phyloP scores from a whole-genome alignment of 2,113 vertebrate species.

The Anas platyrhynchos region DNA sequence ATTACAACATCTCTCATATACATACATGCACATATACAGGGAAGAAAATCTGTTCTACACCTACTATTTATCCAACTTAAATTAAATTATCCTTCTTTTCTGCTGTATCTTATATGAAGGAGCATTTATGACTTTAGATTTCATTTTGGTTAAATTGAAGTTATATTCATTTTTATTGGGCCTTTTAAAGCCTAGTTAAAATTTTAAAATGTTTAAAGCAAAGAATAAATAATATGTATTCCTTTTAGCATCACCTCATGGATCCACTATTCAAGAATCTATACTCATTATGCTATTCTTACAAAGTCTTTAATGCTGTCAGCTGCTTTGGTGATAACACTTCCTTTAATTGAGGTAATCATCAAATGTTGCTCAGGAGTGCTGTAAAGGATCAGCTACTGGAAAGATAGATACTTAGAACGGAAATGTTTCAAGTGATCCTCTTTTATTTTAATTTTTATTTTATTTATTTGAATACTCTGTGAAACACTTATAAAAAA shows the following conservation, averaged over 20 bases:
- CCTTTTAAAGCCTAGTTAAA: not conserved
- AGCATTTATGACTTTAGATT: not conserved
- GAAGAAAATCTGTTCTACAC: not conserved
- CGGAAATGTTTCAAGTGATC: not conserved
- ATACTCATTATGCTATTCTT: not conserved
- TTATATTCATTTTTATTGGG: not conserved
- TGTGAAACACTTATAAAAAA: not conserved
- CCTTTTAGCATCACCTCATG: not conserved
- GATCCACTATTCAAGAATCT: accelerated
- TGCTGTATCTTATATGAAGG: not conserved
- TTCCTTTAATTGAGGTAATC: not conserved
- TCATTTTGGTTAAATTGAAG: not conserved
- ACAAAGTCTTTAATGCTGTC: not conserved
- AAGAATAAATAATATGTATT: not conserved
- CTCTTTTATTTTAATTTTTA: not conserved
- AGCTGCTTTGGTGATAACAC: not conserved
- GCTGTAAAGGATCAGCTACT: not conserved
- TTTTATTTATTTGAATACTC: not conserved
- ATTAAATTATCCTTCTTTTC: not conserved
- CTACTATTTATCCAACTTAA: not conserved
- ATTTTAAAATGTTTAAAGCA: not conserved
- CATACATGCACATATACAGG: not conserved
- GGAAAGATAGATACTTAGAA: not conserved
- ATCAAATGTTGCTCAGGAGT: accelerated
- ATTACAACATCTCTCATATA: not conserved